Evolutionary conservation across 1,140 invertebrate species (phyloP).

Genomic region (Drosophila sulfurigaster): DNA sequence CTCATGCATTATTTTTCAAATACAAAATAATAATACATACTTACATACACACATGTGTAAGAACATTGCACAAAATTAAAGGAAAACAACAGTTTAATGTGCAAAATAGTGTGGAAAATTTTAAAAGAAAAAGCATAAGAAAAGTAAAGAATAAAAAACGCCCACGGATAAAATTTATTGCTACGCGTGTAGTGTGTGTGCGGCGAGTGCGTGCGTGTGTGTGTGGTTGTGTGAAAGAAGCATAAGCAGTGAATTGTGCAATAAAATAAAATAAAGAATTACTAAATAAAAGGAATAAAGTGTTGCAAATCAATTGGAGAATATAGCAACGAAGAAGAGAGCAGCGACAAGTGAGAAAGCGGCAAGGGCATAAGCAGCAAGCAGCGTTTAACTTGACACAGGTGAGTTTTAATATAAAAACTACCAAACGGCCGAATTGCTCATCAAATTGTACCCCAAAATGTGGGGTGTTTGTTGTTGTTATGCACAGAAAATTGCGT

Average conservation of each 20-base stretch:
- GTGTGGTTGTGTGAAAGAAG: constrained; percentile 37
- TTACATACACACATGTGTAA: constrained; percentile 20
- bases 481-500: constrained; percentile 16
- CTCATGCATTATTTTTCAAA: constrained; percentile 37
- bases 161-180: constrained; percentile 64
- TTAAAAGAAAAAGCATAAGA: constrained; percentile 47
- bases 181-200: constrained; percentile 4
- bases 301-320: constrained; percentile 43
- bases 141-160: constrained; percentile 70
- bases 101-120: constrained; percentile 35
- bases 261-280: constrained; percentile 31
- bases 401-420: constrained; percentile 32
- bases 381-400: constrained; percentile 28
- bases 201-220: constrained; percentile 1
- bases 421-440: constrained; percentile 36
- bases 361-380: background rate
- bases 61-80: constrained; percentile 32
- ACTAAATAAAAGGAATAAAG: constrained; percentile 40
- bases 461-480: constrained; percentile 29
- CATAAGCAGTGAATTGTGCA: constrained; percentile 32
- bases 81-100: constrained; percentile 41
- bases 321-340: constrained; percentile 34
- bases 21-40: constrained; percentile 16
- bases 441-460: constrained; percentile 56
- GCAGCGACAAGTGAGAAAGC: constrained; percentile 25